Conservation (phyloP, 1,140 invertebrate genomes). For the Trachelipus rathkii region DNA sequence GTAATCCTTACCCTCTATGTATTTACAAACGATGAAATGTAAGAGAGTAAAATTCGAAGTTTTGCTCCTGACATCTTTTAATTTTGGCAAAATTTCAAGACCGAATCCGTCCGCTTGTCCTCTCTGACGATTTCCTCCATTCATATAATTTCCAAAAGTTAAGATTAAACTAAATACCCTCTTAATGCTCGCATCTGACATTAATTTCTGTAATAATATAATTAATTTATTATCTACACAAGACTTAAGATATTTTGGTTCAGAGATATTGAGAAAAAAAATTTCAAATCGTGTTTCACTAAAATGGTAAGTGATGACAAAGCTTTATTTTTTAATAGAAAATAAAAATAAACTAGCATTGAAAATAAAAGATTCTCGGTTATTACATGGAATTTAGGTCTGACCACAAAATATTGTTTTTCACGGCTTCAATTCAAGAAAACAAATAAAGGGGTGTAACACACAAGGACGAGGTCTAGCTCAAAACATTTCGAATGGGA, state of each 20-base stretch:
- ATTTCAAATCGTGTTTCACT: neutral
- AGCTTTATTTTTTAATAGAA: too few relatives aligned
- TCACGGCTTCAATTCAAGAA: too few relatives aligned
- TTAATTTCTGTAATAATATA: slow-evolving; percentile 60
- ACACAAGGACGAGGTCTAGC: too few relatives aligned
- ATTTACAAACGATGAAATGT: slow-evolving; percentile 82
- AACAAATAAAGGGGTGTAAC: too few relatives aligned
- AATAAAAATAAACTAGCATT: too few relatives aligned
- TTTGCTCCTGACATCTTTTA: slow-evolving; percentile 86
- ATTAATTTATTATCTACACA: too few relatives aligned
- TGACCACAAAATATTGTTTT: too few relatives aligned
- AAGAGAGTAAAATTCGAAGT: slow-evolving; percentile 82
- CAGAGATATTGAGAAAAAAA: neutral
- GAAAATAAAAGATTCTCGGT: too few relatives aligned
- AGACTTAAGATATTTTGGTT: too few relatives aligned
- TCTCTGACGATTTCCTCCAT: slow-evolving; percentile 82
- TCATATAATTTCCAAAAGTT: slow-evolving; percentile 96
- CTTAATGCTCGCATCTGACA: slow-evolving; percentile 70
- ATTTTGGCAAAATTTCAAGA: slow-evolving; percentile 85
- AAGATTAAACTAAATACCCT: slow-evolving; percentile 82
- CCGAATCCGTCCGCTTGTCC: slow-evolving; percentile 96
- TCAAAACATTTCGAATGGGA: too few relatives aligned
- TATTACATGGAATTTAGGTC: too few relatives aligned
- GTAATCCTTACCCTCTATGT: too few relatives aligned
- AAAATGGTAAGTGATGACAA: neutral